These are phyloP conservation scores for Drosophila lacteicornis DNA, from an alignment of 1,140 invertebrate genomes.

Conservation along the genomic window DNA sequence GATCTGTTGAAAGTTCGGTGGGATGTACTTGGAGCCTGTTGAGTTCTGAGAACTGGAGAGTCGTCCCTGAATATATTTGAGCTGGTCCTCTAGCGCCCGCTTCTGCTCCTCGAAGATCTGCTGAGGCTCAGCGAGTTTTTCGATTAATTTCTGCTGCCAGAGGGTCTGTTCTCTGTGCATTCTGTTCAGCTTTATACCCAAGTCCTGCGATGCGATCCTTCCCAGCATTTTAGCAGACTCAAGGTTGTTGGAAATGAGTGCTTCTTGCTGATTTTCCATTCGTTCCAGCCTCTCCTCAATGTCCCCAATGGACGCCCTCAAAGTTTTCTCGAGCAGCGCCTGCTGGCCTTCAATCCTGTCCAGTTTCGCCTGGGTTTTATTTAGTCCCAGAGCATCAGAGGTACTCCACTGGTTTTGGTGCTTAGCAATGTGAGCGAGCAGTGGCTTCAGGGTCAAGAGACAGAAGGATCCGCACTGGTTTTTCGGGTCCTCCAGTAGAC, in stretches of 20 bases:
- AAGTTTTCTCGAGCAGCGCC: not conserved
- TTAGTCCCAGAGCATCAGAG: not conserved
- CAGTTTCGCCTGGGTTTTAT: slow-evolving; percentile 1
- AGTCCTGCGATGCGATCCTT: not conserved
- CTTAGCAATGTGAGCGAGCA: not conserved
- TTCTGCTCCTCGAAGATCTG: not conserved
- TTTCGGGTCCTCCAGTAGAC: slow-evolving; percentile 3
- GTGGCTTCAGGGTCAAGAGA: not conserved
- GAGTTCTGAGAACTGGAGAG: not conserved
- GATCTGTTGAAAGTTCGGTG: not conserved
- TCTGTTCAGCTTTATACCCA: not conserved
- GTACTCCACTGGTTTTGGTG: slow-evolving; percentile 4
- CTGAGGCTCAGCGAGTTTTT: not conserved
- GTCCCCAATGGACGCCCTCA: not conserved
- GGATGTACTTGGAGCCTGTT: not conserved
- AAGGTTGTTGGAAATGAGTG: not conserved
- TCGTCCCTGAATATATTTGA: not conserved
- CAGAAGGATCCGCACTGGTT: slow-evolving; percentile 12
- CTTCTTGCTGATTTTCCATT: not conserved
- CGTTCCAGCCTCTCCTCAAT: not conserved
- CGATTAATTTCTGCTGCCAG: not conserved
- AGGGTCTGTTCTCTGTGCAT: not conserved
- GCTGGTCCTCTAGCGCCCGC: not conserved
- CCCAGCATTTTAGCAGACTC: not conserved
- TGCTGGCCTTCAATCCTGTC: not conserved